Conservation (phyloP, 2,113 vertebrate species). For the Piliocolobus tephrosceles region DNA sequence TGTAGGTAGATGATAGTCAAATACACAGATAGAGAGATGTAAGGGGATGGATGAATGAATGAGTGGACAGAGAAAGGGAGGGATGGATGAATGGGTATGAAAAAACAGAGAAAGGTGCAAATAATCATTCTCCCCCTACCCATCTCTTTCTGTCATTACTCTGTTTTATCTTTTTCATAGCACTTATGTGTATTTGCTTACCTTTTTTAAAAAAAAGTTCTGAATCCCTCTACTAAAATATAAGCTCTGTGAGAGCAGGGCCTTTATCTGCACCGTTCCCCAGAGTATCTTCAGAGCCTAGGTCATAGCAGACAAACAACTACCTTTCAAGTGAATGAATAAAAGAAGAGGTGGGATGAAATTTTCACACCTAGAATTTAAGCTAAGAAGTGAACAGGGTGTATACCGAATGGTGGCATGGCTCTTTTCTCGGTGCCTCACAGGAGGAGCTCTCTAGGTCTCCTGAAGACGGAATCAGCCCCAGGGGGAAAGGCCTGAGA, state of each 20-base stretch:
- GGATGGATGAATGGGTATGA: not conserved
- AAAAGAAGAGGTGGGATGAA: not conserved
- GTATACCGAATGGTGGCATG: no score
- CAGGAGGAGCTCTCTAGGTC: not conserved
- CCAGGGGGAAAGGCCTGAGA: not conserved
- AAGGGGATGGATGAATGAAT: no score
- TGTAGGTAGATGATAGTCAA: fast-evolving
- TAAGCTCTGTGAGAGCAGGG: not conserved
- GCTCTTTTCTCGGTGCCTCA: not conserved
- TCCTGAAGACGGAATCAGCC: not conserved
- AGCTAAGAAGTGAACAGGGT: not conserved
- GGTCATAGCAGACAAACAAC: not conserved
- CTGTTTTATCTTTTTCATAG: not conserved
- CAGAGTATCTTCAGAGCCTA: not conserved
- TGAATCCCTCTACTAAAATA: not conserved
- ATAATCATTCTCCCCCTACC: not conserved
- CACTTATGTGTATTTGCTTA: not conserved
- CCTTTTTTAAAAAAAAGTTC: not conserved
- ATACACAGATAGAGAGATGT: no score
- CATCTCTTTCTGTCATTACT: not conserved
- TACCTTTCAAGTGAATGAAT: not conserved
- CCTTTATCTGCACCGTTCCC: not conserved
- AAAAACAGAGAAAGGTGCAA: not conserved
- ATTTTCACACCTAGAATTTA: not conserved
- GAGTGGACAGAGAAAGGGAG: not conserved